Base-by-base conservation (phyloP, 2,113 vertebrate species). In the Ellobius talpinus region DNA sequence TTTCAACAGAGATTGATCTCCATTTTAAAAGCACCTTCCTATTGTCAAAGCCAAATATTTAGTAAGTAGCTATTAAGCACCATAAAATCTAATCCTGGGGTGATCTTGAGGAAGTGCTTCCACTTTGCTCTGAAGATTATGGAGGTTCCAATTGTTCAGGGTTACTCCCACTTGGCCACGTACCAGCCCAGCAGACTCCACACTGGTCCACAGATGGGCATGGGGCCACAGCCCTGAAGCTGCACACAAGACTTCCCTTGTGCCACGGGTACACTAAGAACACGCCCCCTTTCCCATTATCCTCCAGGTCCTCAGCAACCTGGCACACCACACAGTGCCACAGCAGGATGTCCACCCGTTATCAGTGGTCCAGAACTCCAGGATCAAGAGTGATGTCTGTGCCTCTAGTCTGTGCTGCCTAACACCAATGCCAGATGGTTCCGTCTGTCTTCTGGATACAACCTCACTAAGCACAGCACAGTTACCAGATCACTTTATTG, bases 21-120 rank as follows among this genome's bases (percentile, higher is more conserved):
- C 66, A 65, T 74, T 88, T 95, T 42, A 70, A 81, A 95, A 90
- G 31, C 33, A 68, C 23, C 89, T 84, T 93, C 82, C n/a, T 70
- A 52, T 52, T 89, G 82, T 70, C 68, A 96, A 89, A 90, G 70
- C 19, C 47, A 88, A 92, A 31, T 70, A 78, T 29, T 70, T 52
- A 90, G 24, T 70, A 17, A 98, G 36, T 16, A 82, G 52, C 58
- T 87, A 45, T 33, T 65, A 74, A 31, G 61, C 93, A 68, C 78
- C 5, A 0, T 24, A 70, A 63, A 16, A 90, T 65, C 36, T 81
- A 33, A 77, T 50, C 55, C 11, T 93, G 65, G 0, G 31, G 58
- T 7, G 26, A 68, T 52, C 24, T n/a, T 65, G 9, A 91, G 29
- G 73, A 92, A 65, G 36, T 13, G 1, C n/a, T 33, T n/a, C 55